phyloP scores from a whole-genome alignment of 2,113 vertebrate genomes.

The Stegostoma tigrinum region DNA sequence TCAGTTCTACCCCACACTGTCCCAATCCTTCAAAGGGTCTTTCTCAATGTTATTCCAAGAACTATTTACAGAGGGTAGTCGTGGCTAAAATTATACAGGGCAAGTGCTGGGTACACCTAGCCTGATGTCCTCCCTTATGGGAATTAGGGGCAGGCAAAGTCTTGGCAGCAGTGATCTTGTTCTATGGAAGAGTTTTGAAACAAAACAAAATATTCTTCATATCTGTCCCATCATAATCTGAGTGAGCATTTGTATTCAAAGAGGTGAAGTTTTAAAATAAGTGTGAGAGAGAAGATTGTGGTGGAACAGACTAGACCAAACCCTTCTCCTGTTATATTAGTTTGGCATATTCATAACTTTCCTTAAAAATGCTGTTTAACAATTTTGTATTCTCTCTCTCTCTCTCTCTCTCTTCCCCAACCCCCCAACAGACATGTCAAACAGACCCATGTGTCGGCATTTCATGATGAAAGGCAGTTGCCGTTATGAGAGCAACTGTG shows the following conservation, averaged over 20 bases:
- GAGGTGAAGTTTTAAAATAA: neutral
- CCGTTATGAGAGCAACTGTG: conserved; percentile 84
- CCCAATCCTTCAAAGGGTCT: neutral
- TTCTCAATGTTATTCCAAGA: neutral
- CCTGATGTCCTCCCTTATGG: neutral
- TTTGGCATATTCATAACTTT: neutral
- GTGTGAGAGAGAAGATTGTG: neutral
- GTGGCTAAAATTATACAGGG: neutral
- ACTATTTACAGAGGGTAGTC: neutral
- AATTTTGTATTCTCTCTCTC: neutral
- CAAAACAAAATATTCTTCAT: neutral
- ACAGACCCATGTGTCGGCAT: conserved; percentile 77
- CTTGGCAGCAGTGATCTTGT: neutral
- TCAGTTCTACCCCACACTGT: neutral
- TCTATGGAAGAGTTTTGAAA: too few species aligned
- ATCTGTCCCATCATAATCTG: neutral
- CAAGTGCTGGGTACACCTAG: neutral
- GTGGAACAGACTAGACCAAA: too few species aligned
- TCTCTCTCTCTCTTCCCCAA: neutral
- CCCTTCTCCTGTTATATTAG: neutral
- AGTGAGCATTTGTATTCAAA: neutral
- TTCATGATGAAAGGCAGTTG: conserved; percentile 93
- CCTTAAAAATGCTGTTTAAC: neutral
- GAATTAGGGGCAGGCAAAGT: neutral
- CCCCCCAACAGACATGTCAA: conserved; percentile 71